Percentiles rank a stretch among this genome's conserved stretches.
phyloP scores from a whole-genome alignment of 2,888 invertebrate species.

The Hydraecia micacea region DNA sequence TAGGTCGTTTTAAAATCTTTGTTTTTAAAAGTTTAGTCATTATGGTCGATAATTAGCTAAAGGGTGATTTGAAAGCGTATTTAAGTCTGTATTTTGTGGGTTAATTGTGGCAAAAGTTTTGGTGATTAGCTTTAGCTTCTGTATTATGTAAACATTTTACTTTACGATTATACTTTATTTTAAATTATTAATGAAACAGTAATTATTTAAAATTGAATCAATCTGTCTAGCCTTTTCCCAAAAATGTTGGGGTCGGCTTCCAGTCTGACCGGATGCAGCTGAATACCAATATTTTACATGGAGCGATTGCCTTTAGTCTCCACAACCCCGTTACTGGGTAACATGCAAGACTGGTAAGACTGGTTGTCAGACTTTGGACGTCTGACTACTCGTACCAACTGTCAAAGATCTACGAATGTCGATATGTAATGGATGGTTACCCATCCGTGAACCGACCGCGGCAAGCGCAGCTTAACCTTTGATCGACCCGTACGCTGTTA shows the following conservation, averaged over 20 bases:
- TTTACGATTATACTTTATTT: neutral
- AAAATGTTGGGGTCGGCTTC: too few relatives aligned
- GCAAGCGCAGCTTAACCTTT: neutral
- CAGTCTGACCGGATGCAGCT: too few relatives aligned
- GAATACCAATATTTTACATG: too few relatives aligned
- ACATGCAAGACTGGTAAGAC: too few relatives aligned
- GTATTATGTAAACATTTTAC: neutral
- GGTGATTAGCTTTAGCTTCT: neutral
- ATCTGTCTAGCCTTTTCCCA: neutral
- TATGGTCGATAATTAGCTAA: conserved; percentile 6
- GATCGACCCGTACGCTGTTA: neutral
- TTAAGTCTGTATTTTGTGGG: neutral
- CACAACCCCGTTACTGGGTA: too few relatives aligned
- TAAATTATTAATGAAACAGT: too few relatives aligned
- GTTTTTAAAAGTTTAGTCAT: conserved; percentile 15
- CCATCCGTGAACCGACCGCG: neutral
- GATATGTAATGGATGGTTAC: too few relatives aligned
- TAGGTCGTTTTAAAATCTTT: neutral
- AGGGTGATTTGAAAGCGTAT: neutral
- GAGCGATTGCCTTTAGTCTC: too few relatives aligned
- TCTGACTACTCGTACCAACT: too few relatives aligned
- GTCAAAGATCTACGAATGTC: too few relatives aligned
- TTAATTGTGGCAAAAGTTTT: neutral
- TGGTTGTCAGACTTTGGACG: too few relatives aligned
- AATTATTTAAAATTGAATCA: neutral